These are phyloP conservation scores for Hylaeus anthracinus DNA, from an alignment of 1,140 invertebrate species.

Conservation along the genomic window DNA sequence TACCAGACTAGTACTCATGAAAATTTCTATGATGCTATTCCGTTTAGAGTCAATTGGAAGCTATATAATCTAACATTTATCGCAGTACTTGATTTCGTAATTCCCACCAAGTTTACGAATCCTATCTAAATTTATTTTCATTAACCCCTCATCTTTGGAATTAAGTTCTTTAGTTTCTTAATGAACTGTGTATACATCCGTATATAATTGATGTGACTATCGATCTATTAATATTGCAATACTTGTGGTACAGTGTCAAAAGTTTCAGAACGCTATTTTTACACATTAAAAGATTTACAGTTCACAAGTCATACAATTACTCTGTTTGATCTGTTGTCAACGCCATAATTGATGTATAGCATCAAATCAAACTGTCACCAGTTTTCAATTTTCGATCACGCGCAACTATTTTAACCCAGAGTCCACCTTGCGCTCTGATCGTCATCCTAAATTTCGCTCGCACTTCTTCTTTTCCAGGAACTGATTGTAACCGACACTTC, in stretches of 20 bases:
- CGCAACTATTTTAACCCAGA: constrained; percentile 79
- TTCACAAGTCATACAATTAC: not conserved
- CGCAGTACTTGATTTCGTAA: too few species aligned
- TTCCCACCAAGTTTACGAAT: too few species aligned
- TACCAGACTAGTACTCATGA: too few species aligned
- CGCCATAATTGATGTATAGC: not conserved
- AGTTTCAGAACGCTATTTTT: not conserved
- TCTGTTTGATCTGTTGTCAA: too few species aligned
- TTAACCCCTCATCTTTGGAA: too few species aligned
- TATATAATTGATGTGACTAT: too few species aligned
- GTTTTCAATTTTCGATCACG: constrained; percentile 27
- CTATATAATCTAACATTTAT: too few species aligned
- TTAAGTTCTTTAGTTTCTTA: too few species aligned
- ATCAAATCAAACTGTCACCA: not conserved
- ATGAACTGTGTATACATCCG: too few species aligned
- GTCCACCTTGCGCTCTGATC: constrained; percentile 81
- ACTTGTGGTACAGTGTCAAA: not conserved
- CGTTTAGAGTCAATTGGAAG: too few species aligned
- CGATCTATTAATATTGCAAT: not conserved
- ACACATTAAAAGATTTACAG: not conserved
- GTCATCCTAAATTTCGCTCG: constrained; percentile 81
- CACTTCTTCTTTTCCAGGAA: constrained; percentile 80
- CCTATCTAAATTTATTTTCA: too few species aligned
- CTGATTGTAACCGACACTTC: constrained; percentile 80
- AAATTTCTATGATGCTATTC: too few species aligned